Conservation (phyloP, 2,888 invertebrate species). For the Scotopteryx bipunctaria region DNA sequence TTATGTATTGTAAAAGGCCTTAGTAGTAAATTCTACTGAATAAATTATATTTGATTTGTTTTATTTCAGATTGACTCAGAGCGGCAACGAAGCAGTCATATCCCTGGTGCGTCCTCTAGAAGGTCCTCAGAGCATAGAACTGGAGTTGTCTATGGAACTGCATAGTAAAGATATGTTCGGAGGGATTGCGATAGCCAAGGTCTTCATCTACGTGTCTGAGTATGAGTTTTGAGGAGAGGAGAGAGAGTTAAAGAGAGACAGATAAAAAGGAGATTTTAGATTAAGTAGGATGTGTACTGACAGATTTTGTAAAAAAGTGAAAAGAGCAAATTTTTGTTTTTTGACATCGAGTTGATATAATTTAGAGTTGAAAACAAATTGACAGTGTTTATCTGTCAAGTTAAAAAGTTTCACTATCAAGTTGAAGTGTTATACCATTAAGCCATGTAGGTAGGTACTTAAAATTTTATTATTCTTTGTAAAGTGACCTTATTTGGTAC, state of each 20-base stretch:
- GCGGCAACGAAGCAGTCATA: constrained; percentile 89
- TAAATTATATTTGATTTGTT: background rate
- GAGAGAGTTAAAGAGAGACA: background rate
- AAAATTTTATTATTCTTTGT: too few relatives aligned
- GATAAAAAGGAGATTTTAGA: background rate
- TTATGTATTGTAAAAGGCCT: too few relatives aligned
- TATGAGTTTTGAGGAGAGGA: constrained; percentile 82
- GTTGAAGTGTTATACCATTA: background rate
- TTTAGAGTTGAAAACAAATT: too few relatives aligned
- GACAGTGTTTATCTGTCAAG: background rate
- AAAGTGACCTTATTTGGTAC: too few relatives aligned
- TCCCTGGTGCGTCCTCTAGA: constrained; percentile 88
- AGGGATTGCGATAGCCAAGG: constrained; percentile 92
- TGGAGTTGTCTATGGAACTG: constrained; percentile 93
- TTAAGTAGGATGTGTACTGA: too few relatives aligned
- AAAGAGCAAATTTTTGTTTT: background rate
- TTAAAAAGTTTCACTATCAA: background rate
- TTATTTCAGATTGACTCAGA: constrained; percentile 74
- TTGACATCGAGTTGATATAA: background rate
- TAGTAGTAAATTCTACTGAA: too few relatives aligned
- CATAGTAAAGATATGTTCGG: constrained; percentile 88
- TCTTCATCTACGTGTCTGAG: constrained; percentile 93
- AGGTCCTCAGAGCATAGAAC: constrained; percentile 95
- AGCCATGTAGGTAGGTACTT: too few relatives aligned
- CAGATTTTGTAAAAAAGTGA: too few relatives aligned